Conservation (phyloP, 2,888 invertebrate genomes). For the Dusona sp. region DNA sequence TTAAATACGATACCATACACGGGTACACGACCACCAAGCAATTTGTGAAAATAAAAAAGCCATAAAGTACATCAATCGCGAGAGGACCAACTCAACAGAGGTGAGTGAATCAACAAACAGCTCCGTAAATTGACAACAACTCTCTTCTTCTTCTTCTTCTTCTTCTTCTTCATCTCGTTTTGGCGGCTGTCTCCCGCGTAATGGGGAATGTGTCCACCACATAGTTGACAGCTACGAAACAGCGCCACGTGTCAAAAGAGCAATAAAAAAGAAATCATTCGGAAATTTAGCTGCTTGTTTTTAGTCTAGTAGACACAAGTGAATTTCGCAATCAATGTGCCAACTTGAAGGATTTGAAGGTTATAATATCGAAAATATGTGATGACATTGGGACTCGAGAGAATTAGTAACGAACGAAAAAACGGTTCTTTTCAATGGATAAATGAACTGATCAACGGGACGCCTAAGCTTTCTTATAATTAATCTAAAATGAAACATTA, state of each 20-base stretch:
- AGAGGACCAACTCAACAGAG: no score
- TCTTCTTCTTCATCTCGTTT: no score
- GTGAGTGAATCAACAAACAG: no score
- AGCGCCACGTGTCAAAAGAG: background rate
- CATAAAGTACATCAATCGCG: no score
- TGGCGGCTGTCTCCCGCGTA: no score
- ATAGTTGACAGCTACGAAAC: background rate
- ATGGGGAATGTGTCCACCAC: no score
- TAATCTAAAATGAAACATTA: background rate
- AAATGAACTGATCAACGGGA: background rate
- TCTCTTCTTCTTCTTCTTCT: no score
- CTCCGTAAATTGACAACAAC: no score
- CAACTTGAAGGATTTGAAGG: constrained; percentile 1
- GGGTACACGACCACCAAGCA: no score
- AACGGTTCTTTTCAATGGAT: background rate
- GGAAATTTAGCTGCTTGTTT: background rate
- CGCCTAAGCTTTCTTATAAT: background rate
- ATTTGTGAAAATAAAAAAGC: no score
- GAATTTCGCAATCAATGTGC: background rate
- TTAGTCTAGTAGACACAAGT: background rate
- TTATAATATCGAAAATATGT: constrained; percentile 6
- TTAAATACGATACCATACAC: no score
- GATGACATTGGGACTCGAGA: background rate
- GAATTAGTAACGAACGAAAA: background rate
- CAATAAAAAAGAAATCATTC: background rate